Conservation (phyloP, 2,113 vertebrate genomes). For the Zosterops borbonicus region DNA sequence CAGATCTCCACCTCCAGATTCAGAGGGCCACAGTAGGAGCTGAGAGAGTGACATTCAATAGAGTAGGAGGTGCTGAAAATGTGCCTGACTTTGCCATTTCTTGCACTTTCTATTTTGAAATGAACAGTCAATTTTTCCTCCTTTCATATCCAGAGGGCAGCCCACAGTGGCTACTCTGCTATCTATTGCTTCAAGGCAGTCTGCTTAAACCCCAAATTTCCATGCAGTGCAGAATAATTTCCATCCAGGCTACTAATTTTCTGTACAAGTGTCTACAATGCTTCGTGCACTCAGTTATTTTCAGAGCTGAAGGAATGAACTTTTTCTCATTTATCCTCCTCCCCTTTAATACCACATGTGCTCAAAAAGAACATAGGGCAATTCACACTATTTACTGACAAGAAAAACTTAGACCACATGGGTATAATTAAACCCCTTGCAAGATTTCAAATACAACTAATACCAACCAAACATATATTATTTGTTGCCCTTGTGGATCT, state of each 20-base stretch:
- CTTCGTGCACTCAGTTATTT: background rate
- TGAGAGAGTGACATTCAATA: background rate
- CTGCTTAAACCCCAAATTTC: background rate
- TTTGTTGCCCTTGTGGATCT: background rate
- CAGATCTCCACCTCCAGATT: slow-evolving; percentile 8
- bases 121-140: background rate
- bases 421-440: background rate
- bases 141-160: background rate
- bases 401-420: background rate
- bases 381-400: background rate
- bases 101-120: slow-evolving; percentile 20
- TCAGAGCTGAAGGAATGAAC: background rate
- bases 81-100: background rate
- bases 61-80: background rate
- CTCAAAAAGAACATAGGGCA: background rate
- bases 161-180: background rate
- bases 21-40: background rate
- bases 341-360: background rate
- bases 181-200: background rate
- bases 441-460: background rate
- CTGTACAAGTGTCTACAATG: background rate
- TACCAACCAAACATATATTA: background rate
- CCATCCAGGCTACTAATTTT: background rate
- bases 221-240: background rate
- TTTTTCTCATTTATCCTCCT: background rate